Percentiles rank a stretch among this genome's conserved stretches.
These are phyloP conservation scores for Saccostrea echinata DNA, from an alignment of 1,140 invertebrate species.

Conservation along the genomic window DNA sequence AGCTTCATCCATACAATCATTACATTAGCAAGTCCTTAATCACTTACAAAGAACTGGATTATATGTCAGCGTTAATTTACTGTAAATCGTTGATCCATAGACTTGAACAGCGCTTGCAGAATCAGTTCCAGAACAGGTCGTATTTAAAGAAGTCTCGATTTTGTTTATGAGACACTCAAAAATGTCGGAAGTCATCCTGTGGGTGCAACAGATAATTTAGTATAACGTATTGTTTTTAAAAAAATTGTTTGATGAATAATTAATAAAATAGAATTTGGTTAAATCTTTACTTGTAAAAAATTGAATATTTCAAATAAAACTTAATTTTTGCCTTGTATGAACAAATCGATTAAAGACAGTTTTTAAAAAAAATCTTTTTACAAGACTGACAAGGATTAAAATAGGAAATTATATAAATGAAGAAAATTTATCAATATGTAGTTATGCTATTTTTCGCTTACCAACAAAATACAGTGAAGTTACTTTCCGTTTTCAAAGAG, in stretches of 20 bases:
- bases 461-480: background rate
- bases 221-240: too few relatives aligned
- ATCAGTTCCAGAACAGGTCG: background rate
- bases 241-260: too few relatives aligned
- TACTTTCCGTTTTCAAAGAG: background rate
- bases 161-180: background rate
- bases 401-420: too few relatives aligned
- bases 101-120: background rate
- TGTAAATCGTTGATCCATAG: background rate
- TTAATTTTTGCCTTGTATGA: too few relatives aligned
- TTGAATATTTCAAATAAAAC: too few relatives aligned
- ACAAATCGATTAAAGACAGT: too few relatives aligned
- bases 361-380: too few relatives aligned
- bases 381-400: too few relatives aligned
- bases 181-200: background rate
- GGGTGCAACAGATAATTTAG: background rate
- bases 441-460: background rate
- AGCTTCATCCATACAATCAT: background rate
- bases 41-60: background rate
- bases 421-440: too few relatives aligned
- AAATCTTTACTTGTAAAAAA: too few relatives aligned
- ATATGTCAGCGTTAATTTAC: background rate
- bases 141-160: background rate
- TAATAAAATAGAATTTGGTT: too few relatives aligned
- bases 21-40: background rate